A percentile compares a stretch with the other conserved stretches of the same genome.
Evolutionary conservation across 2,888 invertebrate species (phyloP).

Genomic region (Lithophane leautieri): DNA sequence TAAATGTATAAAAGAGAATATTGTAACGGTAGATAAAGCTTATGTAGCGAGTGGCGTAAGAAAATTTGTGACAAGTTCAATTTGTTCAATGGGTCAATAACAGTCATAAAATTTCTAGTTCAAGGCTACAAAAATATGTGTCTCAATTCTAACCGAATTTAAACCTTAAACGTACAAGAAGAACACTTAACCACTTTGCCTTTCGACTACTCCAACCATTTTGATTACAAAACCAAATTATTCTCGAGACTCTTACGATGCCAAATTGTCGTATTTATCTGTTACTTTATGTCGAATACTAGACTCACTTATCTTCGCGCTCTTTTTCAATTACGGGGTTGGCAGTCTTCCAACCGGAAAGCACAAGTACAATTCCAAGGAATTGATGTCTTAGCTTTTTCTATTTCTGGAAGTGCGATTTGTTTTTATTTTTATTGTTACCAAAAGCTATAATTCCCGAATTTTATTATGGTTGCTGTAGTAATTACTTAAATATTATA

Average conservation of each 20-base stretch:
- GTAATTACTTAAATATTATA: neutral
- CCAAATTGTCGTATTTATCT: slow-evolving; percentile 57
- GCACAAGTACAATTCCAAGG: slow-evolving; percentile 47
- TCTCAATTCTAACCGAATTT: neutral
- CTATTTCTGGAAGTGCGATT: slow-evolving; percentile 27
- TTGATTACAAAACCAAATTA: slow-evolving; percentile 49
- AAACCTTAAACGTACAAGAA: neutral
- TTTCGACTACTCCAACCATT: slow-evolving; percentile 14
- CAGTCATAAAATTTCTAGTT: neutral
- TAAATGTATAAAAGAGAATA: neutral
- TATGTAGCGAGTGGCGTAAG: neutral
- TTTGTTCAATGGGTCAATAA: neutral
- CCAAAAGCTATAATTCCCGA: neutral
- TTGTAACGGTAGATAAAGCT: neutral
- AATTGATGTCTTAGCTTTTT: slow-evolving; percentile 57
- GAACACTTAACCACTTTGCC: neutral
- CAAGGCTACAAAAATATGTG: slow-evolving; percentile 5
- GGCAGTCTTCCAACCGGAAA: slow-evolving; percentile 58
- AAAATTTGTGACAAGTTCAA: neutral
- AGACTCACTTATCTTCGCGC: slow-evolving; percentile 55
- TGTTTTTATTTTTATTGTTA: slow-evolving; percentile 34
- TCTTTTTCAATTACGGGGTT: slow-evolving; percentile 66
- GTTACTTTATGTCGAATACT: slow-evolving; percentile 55
- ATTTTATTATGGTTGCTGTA: neutral
- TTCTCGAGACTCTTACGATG: slow-evolving; percentile 18